Evolutionary conservation across 2,888 invertebrate genomes (phyloP).

Genomic region (Salticus scenicus): DNA sequence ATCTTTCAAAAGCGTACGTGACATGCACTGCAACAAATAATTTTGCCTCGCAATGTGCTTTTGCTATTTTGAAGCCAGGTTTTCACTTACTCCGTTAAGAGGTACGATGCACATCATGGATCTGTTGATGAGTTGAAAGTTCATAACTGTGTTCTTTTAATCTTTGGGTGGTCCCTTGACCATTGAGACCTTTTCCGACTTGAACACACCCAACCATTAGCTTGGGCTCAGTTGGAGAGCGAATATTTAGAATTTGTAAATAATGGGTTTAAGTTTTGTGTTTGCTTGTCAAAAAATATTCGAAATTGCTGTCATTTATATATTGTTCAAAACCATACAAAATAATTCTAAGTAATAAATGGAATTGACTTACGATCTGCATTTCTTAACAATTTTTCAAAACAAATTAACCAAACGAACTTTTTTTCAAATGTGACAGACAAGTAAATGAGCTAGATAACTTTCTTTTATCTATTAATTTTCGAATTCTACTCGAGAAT

Average conservation of each 20-base stretch:
- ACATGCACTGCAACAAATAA: not conserved
- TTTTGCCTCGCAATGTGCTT: not conserved
- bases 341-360: conserved; percentile 55
- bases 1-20: conserved; percentile 9
- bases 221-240: conserved; percentile 50
- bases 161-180: conserved; percentile 56
- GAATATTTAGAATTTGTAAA: conserved; percentile 44
- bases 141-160: conserved; percentile 53
- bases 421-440: too few species aligned
- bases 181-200: conserved; percentile 45
- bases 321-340: conserved; percentile 36
- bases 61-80: conserved; percentile 31
- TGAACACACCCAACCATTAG: conserved; percentile 66
- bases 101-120: conserved; percentile 10
- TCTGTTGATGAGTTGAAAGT: conserved; percentile 54
- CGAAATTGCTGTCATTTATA: conserved; percentile 26
- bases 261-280: conserved; percentile 46
- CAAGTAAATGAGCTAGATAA: too few species aligned
- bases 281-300: conserved; percentile 10
- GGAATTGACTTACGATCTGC: too few species aligned
- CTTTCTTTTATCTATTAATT: too few species aligned
- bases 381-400: too few species aligned
- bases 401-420: too few species aligned
- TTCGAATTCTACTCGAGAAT: too few species aligned
- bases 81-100: conserved; percentile 19